Conservation (phyloP, 2,797 vertebrate genomes). For the Prionace glauca region DNA sequence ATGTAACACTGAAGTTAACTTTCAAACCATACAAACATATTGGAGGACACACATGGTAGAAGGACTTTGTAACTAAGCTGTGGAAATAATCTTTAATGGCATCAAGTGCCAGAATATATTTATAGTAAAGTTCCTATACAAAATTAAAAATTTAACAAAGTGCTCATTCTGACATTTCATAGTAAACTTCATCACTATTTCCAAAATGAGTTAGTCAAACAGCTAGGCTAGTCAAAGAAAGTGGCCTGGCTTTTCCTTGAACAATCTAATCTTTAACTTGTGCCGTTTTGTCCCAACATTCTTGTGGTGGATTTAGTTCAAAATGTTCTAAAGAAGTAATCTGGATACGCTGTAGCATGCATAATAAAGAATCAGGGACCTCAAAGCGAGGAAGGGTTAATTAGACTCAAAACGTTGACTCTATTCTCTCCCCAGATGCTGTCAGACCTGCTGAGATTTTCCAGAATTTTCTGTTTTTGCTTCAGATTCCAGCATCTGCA, state of each 20-base stretch:
- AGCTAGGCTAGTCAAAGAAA: background rate
- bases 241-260: background rate
- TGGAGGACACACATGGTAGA: background rate
- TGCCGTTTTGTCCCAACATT: background rate
- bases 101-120: background rate
- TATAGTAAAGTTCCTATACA: background rate
- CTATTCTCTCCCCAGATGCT: too few relatives aligned
- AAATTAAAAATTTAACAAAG: background rate
- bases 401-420: too few relatives aligned
- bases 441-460: too few relatives aligned
- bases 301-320: background rate
- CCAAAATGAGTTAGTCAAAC: background rate
- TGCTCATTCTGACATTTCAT: background rate
- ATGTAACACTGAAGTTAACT: background rate
- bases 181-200: background rate
- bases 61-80: background rate
- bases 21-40: constrained; percentile 7
- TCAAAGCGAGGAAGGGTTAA: too few relatives aligned
- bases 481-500: too few relatives aligned
- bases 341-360: too few relatives aligned
- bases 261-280: background rate
- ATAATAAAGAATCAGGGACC: background rate
- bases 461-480: too few relatives aligned
- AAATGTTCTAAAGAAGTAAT: too few relatives aligned
- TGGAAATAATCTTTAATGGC: background rate